Evolutionary conservation across 2,113 vertebrate genomes (phyloP).

Genomic region (Cygnus atratus): DNA sequence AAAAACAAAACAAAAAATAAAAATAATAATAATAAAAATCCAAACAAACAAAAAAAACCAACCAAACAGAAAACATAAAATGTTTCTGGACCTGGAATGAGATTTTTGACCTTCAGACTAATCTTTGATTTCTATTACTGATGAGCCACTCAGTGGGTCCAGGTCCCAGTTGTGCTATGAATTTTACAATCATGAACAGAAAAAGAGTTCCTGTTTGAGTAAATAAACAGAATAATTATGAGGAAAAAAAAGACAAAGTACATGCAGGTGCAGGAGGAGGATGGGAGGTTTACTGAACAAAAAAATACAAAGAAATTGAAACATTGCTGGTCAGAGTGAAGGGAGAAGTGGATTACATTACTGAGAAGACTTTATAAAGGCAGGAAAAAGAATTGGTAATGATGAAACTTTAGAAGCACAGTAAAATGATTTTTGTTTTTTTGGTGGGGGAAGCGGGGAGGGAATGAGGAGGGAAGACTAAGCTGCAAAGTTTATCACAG

Average conservation of each 20-base stretch:
- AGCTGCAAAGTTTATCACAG: neutral
- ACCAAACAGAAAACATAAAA: neutral
- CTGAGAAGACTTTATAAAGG: neutral
- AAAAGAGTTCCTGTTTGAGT: neutral
- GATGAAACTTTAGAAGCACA: neutral
- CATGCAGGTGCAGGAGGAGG: neutral
- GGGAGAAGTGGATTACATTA: rapidly evolving
- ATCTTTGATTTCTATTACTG: neutral
- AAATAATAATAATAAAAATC: no score
- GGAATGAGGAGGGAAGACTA: neutral
- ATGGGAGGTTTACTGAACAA: neutral
- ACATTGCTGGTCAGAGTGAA: neutral
- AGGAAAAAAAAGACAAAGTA: neutral
- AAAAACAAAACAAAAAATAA: neutral
- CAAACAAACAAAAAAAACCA: neutral
- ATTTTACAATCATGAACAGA: neutral
- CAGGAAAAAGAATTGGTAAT: neutral
- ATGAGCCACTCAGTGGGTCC: neutral
- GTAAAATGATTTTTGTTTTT: neutral
- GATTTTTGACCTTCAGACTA: constrained; percentile 11
- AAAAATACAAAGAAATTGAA: neutral
- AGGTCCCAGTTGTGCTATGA: neutral
- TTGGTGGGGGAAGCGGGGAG: neutral
- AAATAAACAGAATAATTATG: neutral
- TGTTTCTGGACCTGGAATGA: neutral